phyloP scores from a whole-genome alignment of 1,140 invertebrate species.

The Meloidogyne floridensis region DNA sequence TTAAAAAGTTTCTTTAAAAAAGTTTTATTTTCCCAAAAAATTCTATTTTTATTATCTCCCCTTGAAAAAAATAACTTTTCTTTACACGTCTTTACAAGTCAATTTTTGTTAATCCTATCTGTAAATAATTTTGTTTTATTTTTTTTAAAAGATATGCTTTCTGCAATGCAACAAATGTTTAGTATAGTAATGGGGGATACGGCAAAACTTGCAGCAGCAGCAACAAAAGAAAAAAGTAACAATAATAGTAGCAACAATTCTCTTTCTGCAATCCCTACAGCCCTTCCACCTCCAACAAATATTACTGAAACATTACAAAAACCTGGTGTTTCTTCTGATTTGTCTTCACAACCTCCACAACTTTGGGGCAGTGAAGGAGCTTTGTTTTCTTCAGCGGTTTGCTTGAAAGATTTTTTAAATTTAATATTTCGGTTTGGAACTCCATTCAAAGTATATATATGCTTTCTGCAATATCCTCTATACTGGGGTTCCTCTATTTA shows the following conservation, averaged over 20 bases:
- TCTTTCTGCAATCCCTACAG: background rate
- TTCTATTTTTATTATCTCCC: too few species aligned
- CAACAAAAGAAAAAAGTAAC: background rate
- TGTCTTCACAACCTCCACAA: slow-evolving; percentile 30
- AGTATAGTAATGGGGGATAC: slow-evolving; percentile 28
- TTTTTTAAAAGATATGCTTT: slow-evolving; percentile 28
- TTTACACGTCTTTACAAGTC: too few species aligned
- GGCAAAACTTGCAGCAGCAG: slow-evolving; percentile 15
- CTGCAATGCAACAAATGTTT: slow-evolving; percentile 40
- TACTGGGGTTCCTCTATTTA: too few species aligned
- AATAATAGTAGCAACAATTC: slow-evolving; percentile 17
- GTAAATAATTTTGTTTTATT: too few species aligned
- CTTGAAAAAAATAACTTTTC: too few species aligned
- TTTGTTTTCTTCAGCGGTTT: slow-evolving; percentile 22
- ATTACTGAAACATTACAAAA: background rate
- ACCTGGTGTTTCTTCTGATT: slow-evolving; percentile 1
- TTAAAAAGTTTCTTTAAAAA: too few species aligned
- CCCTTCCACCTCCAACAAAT: background rate
- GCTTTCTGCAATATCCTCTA: too few species aligned
- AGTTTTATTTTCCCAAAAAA: too few species aligned
- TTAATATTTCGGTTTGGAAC: background rate
- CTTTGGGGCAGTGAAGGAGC: slow-evolving; percentile 41
- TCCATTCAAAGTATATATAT: too few species aligned
- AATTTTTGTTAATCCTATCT: too few species aligned
- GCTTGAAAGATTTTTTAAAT: background rate